phyloP scores from a whole-genome alignment of 2,888 invertebrate genomes.

The Ophion slaviceki region DNA sequence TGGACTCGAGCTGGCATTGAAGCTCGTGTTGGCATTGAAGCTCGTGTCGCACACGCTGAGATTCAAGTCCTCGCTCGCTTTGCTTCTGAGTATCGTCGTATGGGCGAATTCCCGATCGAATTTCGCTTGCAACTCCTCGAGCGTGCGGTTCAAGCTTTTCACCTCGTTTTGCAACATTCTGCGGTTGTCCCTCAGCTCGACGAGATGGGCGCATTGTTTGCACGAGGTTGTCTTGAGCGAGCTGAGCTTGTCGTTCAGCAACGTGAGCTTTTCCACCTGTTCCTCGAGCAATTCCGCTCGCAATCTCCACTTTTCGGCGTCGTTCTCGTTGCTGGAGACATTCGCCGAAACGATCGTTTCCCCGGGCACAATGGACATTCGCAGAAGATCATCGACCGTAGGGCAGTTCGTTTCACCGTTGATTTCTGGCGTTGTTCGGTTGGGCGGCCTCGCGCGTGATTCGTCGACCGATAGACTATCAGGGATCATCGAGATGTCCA shows the following conservation, averaged over 20 bases:
- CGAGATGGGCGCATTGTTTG: constrained; percentile 73
- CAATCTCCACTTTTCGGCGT: constrained; percentile 45
- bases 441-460: not conserved
- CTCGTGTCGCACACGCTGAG: constrained; percentile 69
- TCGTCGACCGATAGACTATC: not conserved
- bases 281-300: constrained; percentile 69
- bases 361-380: constrained; percentile 7
- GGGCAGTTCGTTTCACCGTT: not conserved
- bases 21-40: constrained; percentile 71
- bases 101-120: constrained; percentile 75
- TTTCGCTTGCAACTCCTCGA: constrained; percentile 73
- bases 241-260: constrained; percentile 74
- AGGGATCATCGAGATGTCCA: constrained; percentile 41
- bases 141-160: constrained; percentile 71
- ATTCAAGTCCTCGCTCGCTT: constrained; percentile 74
- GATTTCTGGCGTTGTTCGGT: not conserved
- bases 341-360: constrained; percentile 10
- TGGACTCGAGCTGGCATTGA: constrained; percentile 69
- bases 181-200: constrained; percentile 73
- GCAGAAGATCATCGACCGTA: constrained; percentile 47
- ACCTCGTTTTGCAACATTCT: constrained; percentile 74
- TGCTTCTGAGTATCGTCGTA: constrained; percentile 72
- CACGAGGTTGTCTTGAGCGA: constrained; percentile 75
- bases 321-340: constrained; percentile 38
- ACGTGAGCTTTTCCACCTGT: constrained; percentile 69